These are phyloP conservation scores for Zosterops hypoxanthus DNA, from an alignment of 2,113 vertebrate species.

Conservation along the genomic window DNA sequence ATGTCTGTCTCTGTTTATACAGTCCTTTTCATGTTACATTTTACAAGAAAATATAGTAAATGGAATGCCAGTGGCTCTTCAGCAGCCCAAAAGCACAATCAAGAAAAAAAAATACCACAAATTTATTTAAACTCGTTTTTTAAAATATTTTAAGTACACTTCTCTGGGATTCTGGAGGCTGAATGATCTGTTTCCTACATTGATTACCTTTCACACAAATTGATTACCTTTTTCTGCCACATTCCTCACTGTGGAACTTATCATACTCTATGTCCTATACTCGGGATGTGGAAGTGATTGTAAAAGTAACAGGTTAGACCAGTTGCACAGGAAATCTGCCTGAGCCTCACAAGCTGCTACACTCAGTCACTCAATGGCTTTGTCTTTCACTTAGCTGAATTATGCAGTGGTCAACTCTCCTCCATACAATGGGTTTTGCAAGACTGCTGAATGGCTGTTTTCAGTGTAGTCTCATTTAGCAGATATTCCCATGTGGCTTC, in stretches of 20 bases:
- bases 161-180: background rate
- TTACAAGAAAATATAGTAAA: background rate
- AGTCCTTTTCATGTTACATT: background rate
- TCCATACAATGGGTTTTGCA: background rate
- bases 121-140: background rate
- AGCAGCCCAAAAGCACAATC: background rate
- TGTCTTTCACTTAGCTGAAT: background rate
- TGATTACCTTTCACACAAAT: background rate
- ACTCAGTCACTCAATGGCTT: background rate
- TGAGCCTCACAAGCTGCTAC: background rate
- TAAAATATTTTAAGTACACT: background rate
- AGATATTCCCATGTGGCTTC: constrained; percentile 60
- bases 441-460: constrained; percentile 21
- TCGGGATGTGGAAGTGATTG: background rate
- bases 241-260: background rate
- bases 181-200: background rate
- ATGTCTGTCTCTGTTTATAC: background rate
- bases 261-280: background rate
- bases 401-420: background rate
- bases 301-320: background rate
- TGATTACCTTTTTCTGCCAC: background rate
- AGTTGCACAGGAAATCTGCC: background rate
- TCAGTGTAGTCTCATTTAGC: constrained; percentile 8
- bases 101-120: background rate
- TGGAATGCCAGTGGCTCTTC: background rate